A percentile compares a stretch with the other conserved stretches of the same genome.
phyloP scores from a whole-genome alignment of 2,888 invertebrate genomes.

The Anarsia innoxiella region DNA sequence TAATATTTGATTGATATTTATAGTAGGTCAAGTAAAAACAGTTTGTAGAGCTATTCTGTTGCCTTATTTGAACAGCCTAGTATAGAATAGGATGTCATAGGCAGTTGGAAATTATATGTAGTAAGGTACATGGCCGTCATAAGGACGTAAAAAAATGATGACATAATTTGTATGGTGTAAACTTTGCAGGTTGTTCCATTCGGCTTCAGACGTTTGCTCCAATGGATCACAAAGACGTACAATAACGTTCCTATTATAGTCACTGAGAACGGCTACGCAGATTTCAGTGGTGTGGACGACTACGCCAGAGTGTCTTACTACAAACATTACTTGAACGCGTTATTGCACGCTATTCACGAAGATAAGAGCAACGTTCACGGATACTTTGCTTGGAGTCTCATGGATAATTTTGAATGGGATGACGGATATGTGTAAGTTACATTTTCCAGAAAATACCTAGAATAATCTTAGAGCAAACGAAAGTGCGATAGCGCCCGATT shows the following conservation, averaged over 20 bases:
- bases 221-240: conserved; percentile 71
- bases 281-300: conserved; percentile 68
- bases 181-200: conserved; percentile 69
- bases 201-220: conserved; percentile 72
- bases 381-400: conserved; percentile 87
- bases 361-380: conserved; percentile 79
- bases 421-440: conserved; percentile 81
- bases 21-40: too few species aligned
- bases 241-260: conserved; percentile 70
- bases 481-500: too few species aligned
- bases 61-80: too few species aligned
- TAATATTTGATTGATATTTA: too few species aligned
- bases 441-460: too few species aligned
- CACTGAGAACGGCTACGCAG: conserved; percentile 74
- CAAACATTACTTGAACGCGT: conserved; percentile 64
- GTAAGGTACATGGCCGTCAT: too few species aligned
- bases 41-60: too few species aligned
- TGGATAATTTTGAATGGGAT: conserved; percentile 91
- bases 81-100: too few species aligned
- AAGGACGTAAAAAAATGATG: too few species aligned
- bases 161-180: too few species aligned
- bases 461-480: too few species aligned
- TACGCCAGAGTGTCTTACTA: conserved; percentile 75
- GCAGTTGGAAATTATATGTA: too few species aligned
- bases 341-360: conserved; percentile 68